Conservation (phyloP, 2,797 vertebrate species). For the Ctenochaetus hawaiiensis region DNA sequence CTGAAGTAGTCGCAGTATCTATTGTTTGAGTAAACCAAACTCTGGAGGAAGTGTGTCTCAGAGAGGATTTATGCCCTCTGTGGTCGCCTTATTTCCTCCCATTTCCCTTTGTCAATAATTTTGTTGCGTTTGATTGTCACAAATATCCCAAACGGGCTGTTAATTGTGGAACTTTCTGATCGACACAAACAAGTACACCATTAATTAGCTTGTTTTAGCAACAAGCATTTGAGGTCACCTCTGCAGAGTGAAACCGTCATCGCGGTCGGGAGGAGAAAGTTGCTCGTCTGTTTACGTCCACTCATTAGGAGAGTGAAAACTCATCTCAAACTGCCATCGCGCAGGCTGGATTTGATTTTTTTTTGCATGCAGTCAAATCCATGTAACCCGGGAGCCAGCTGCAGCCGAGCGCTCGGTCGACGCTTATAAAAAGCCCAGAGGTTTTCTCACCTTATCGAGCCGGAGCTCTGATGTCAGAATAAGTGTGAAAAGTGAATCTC, state of each 20-base stretch:
- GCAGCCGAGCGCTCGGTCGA: conserved; percentile 12
- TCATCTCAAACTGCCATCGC: conserved; percentile 60
- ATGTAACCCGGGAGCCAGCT: conserved; percentile 15
- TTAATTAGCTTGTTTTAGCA: conserved; percentile 64
- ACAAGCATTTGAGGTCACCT: conserved; percentile 63
- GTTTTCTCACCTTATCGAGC: conserved; percentile 19
- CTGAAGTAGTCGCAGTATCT: conserved; percentile 48
- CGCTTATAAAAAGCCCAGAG: conserved; percentile 13
- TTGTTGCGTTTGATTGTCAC: conserved; percentile 43
- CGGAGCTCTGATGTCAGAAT: conserved; percentile 29
- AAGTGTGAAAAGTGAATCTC: conserved; percentile 29
- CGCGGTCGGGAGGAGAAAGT: conserved; percentile 66
- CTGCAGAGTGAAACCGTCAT: conserved; percentile 35
- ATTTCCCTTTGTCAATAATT: conserved; percentile 67
- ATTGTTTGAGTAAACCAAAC: conserved; percentile 71
- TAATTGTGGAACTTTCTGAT: conserved; percentile 59
- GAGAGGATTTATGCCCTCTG: conserved; percentile 71
- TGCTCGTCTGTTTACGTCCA: conserved; percentile 65
- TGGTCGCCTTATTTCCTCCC: conserved; percentile 68
- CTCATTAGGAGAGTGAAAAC: conserved; percentile 72
- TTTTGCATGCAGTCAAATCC: conserved; percentile 41
- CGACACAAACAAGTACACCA: conserved; percentile 70
- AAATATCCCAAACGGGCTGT: conserved; percentile 72
- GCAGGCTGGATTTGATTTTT: conserved; percentile 31
- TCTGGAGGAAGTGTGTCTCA: conserved; percentile 65